Evolutionary conservation across 2,113 vertebrate genomes (phyloP), one percentile per base, ranked within the genome.

Genomic region (Toxotes chatareus): DNA sequence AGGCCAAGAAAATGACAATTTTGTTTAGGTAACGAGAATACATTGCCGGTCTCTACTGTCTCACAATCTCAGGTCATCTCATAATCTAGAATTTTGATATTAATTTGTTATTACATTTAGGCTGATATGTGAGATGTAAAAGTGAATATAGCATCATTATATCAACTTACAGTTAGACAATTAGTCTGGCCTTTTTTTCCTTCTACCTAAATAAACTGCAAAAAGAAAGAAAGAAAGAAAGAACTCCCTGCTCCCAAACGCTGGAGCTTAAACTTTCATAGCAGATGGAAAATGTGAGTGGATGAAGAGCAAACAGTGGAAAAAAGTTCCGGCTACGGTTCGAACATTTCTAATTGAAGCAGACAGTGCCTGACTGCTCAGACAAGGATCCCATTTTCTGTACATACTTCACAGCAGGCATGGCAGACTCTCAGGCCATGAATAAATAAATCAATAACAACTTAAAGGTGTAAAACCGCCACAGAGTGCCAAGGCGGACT

Each of bases 341-440:
- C 92, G 84, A 92, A 90, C 87, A 83, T 85, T 85, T 92, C 86
- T 94, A 92, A 94, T 92, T 94, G 90, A 89, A 92, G 85, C 84
- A 74, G 92, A 94, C 91, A 86, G 83, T 78, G 64, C 71, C 84
- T 63, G 78, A 88, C 85, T 89, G 63, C 87, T 80, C 67, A 78
- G 89, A 91, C 87, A 91, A 89, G 80, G 84, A 86, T 82, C 78
- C 66, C 78, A 90, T 93, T 92, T 91, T 92, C 84, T 86, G 42
- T 73, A 76, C 79, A 62, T 86, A 79, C 65, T 88, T 87, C 77
- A 77, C 82, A 73, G 80, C 84, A 83, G 84, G 34, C 67, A 77
- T 1, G 79, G 83, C 64, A 78, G 38, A 32, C 70, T 36, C 83
- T 83, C 56, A 53, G 86, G 36, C 46, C 27, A 31, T 38, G 65